Evolutionary conservation across 2,888 invertebrate genomes (phyloP), one percentile per base, ranked within the genome.

Genomic region (Acronicta psi): DNA sequence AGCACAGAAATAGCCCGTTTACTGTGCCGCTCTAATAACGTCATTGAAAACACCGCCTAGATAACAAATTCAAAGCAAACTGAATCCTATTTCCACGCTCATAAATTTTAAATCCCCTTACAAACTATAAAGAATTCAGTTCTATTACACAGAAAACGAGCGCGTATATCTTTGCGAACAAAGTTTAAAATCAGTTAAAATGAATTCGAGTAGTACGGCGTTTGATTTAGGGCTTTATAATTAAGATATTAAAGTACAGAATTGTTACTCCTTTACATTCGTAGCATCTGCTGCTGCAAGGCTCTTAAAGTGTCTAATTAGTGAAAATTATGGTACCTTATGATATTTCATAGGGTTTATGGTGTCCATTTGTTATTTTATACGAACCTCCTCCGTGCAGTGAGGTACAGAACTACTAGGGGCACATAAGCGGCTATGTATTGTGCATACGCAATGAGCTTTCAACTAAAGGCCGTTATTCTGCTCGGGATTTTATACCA

Each of bases 291-390:
- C 59, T 69, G 59, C 70, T 68, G 62, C 64, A 61, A 59, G 59
- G 60, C 67, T 69, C 58, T 69, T 64, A 59, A 72, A 75, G 75
- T 73, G 71, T 80, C 79, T 85, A 84, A 85, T 85, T 84, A 83
- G 71, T 72, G 73, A 73, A 82, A 84, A 80, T 75, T 69, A 80
- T 75, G 72, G 73, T 75, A 68, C 71, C 73, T 75, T 75, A 62
- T 71, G 71, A 74, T 79, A 75, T 78, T 73, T 73, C 56, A 76
- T 58, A 60, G 55, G 65, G 52, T 40, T 73, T 70, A 58, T 59
- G 44, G 38, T 51, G 45, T 50, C 66, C 49, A 59, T 59, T 73
- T 69, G 51, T 66, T 59, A 61, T 63, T 53, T 40, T 50, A 20
- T 44, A 41, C 13, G 10, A 20, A 59, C 45, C 40, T 41, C 7